Base-by-base conservation (phyloP, 2,888 invertebrate genomes). In the Pandemis corylana region DNA sequence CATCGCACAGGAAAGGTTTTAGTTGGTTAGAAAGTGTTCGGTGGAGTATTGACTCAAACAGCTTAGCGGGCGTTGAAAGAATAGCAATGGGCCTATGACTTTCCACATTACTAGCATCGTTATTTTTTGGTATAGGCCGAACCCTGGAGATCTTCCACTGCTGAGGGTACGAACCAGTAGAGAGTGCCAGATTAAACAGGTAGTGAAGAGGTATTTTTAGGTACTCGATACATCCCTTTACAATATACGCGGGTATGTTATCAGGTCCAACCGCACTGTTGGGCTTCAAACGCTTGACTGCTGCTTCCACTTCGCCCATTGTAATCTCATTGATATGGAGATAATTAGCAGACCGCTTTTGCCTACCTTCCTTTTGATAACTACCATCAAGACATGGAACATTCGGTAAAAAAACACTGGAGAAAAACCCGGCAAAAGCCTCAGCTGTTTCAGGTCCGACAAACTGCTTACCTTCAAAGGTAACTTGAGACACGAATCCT, bases 391-490 rank as follows among this genome's bases (percentile, higher is more conserved):
- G 69, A n/a, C 36, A n/a, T 5, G 69, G 69, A 49, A 10, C n/a
- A 59, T 51, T 36, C 9, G 69, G 49, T n/a, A 69, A 41, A 10
- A 69, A 69, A 1, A 69, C 69, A 0, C 49, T 41, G 0, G 69
- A 69, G n/a, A 69, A 69, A 12, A 36, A 69, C 3, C 9, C n/a
- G 6, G 49, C 49, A 13, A 69, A 69, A 1, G 46, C 69, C 2
- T 13, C 6, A 2, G 69, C 69, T 3, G 12, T 44, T 49, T 69
- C 62, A 9, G 15, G 4, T 36, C 62, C 69, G 2, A 6, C 5
- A 49, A 41, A 28, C 7, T 69, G 36, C n/a, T 36, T 49, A 1
- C 49, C 61, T 1, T 49, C 62, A 10, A 49, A n/a, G 0, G 10
- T 36, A 4, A 62, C 49, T 0, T 10, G 28, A 9, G 61, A 10